Evolutionary conservation across 2,113 vertebrate genomes (phyloP), one percentile per base, ranked within the genome.

Genomic region (Albula goreensis): DNA sequence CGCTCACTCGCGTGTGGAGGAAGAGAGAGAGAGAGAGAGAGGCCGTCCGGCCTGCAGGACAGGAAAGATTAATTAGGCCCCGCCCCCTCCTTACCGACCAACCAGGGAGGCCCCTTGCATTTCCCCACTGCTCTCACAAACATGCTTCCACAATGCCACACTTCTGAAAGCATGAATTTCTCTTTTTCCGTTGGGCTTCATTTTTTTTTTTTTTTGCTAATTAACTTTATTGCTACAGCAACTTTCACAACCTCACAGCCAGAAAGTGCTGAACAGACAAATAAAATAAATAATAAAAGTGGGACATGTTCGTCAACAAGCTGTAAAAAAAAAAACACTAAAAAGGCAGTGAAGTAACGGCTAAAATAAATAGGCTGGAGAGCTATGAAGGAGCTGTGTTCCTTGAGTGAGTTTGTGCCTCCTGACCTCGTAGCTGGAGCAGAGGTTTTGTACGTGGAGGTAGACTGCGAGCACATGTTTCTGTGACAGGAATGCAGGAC

Each of bases 1-100:
- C 66, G 78, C 77, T 89, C 87, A 85, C 56, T 15, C 31, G 31
- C 31, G 31, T 41, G 79, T 85, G n/a, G 85, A 87, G 10, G 17
- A 19, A 60, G 87, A 41, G 84, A 53, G 60, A 50, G 41, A 13
- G 41, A 13, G 48, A 49, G 6, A 49, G 78, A 50, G 8, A 11
- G 17, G 50, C 78, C 17, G 12, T 19, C 78, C 1, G 48, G 48
- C 80, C 80, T 82, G 80, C n/a, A 4, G 50, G 22, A 53, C 80
- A n/a, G 51, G 22, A 83, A 56, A 74, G 31, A 41, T 41, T 41
- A 41, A 41, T 41, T 41, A 41, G 31, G 31, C 31, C 31, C 31
- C 31, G 31, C 31, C 31, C 31, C 31, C 31, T 41, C 31, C 31
- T 56, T 1, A 56, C 53, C 53, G 6, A 6, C 6, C 53, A 56